Conservation (phyloP, 2,113 vertebrate species). For the Potamarius usumacintae region DNA sequence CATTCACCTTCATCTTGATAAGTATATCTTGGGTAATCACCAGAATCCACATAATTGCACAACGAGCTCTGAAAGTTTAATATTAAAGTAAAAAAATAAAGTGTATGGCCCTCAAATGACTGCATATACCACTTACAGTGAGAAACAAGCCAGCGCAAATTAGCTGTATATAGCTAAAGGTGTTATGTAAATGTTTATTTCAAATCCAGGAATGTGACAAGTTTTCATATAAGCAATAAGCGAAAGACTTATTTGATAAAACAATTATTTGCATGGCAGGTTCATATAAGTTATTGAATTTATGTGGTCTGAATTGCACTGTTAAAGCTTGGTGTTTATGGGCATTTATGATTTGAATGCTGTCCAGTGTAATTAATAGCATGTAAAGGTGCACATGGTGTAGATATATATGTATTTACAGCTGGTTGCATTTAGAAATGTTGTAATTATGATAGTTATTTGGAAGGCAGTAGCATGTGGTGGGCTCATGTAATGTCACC, state of each 20-base stretch:
- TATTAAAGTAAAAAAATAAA: too few relatives aligned
- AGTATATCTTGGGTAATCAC: neutral
- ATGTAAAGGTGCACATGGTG: neutral
- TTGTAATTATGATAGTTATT: neutral
- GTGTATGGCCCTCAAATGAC: neutral
- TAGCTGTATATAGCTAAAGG: neutral
- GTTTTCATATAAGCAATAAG: neutral
- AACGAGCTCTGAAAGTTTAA: neutral
- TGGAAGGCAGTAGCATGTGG: conserved; percentile 10
- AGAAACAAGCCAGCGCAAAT: neutral
- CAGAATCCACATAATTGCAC: neutral
- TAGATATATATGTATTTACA: conserved; percentile 5
- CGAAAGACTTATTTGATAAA: neutral
- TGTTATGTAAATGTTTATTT: neutral
- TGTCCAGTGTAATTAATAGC: neutral
- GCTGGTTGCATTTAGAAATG: neutral
- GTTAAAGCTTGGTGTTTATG: neutral
- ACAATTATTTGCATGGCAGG: neutral
- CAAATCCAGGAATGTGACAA: neutral
- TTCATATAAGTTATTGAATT: neutral
- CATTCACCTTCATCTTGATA: neutral
- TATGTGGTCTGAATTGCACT: neutral
- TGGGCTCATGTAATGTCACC: neutral
- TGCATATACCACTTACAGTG: neutral
- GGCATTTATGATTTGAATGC: neutral